A percentile compares a stretch with the other conserved stretches of the same genome.
phyloP scores from a whole-genome alignment of 2,113 vertebrate genomes.

The Triplophysa tibetana region DNA sequence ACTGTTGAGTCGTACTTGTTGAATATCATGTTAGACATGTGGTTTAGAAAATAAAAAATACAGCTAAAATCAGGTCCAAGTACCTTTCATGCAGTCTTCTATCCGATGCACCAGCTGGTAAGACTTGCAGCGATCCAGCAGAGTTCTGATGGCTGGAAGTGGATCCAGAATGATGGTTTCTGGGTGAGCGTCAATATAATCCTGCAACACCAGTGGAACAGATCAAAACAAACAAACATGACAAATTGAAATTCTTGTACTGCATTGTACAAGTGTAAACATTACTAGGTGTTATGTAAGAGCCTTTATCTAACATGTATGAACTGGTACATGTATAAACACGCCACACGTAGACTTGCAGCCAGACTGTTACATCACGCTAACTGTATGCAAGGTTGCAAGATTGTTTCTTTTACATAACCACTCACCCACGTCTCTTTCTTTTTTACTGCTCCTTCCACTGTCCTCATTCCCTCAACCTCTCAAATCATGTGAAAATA shows the following conservation, averaged over 20 bases:
- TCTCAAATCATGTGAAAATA: neutral
- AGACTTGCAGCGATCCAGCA: conserved; percentile 96
- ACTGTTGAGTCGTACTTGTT: too few relatives aligned
- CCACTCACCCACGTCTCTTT: conserved; percentile 25
- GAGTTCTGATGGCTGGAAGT: conserved; percentile 92
- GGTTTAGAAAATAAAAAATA: neutral
- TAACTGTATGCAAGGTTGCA: conserved; percentile 55
- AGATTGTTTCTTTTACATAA: conserved; percentile 65
- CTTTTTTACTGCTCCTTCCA: conserved; percentile 8
- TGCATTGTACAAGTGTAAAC: neutral
- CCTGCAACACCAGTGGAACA: conserved; percentile 74
- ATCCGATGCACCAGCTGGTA: conserved; percentile 95
- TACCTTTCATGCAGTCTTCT: conserved; percentile 95
- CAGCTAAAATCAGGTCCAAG: neutral
- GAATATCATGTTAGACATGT: too few relatives aligned
- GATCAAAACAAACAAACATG: neutral
- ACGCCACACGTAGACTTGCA: neutral
- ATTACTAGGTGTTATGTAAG: neutral
- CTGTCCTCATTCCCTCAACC: neutral
- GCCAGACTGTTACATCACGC: conserved; percentile 60
- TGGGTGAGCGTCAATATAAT: conserved; percentile 95
- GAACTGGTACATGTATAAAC: neutral
- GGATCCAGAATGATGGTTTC: conserved; percentile 97
- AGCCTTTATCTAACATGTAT: conserved; percentile 12
- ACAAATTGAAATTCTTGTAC: neutral